Base-by-base conservation (phyloP, 2,888 invertebrate species). In the Hydrotaea cyrtoneurina region DNA sequence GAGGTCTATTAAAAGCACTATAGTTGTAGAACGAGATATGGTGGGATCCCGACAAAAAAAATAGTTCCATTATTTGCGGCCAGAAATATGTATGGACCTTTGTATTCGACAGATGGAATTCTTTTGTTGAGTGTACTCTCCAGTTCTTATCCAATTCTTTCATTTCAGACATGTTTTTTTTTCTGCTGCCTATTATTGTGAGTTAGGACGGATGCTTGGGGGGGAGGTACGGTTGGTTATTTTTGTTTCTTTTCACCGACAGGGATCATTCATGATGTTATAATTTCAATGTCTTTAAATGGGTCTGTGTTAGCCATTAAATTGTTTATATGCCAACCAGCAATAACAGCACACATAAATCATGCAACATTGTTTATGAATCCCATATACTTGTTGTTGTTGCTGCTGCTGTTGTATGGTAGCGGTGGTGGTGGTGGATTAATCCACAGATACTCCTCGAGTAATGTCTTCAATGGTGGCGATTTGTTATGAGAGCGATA, bases 261-360 rank as follows among this genome's bases (percentile, higher is more conserved):
- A 81, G 59, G 55, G 64, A 73, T 72, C 43, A 73, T 73, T 73
- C 55, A 19, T 77, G 15, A 76, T 77, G 57, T 74, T 69, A 66
- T 73, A 73, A 36, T 78, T 74, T 82, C 21, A 71, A 74, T 74
- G 53, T 53, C 59, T 78, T 69, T 19, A 36, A 82, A 82, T 59
- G n/a, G 59, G 69, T 39, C 78, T 82, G 69, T 73, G 17, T 74
- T 11, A 43, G 71, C 39, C 59, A 82, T 82, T 74, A 82, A 82
- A 64, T 82, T 78, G n/a, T 59, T 46, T 26, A 62, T 17, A 46
- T 59, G 59, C 57, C 59, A 71, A 72, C 53, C 66, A 64, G 21
- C 39, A 74, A 82, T 69, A 82, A 74, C 59, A 78, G 53, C 78
- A 59, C 36, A 50, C 57, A 82, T 82, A 82, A 82, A 78, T 82